A percentile compares a stretch with the other conserved stretches of the same genome.
These are phyloP conservation scores for Cryptus viduatorius DNA, from an alignment of 2,888 invertebrate genomes.

Conservation along the genomic window DNA sequence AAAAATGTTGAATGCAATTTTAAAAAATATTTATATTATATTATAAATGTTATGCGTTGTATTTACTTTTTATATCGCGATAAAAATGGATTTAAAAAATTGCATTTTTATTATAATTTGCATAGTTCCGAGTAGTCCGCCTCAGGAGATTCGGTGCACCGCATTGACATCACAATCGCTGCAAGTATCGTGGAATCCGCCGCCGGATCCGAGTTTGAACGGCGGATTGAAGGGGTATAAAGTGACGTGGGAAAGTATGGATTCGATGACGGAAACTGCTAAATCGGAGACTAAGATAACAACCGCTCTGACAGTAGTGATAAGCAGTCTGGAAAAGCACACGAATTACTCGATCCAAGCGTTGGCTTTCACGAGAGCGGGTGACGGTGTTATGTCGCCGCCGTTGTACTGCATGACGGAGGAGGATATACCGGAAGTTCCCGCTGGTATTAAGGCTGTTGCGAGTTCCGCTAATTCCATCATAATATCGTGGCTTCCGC, in stretches of 20 bases:
- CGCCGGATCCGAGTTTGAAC: conserved; percentile 92
- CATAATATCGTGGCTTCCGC: conserved; percentile 95
- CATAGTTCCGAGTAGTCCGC: conserved; percentile 94
- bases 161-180: conserved; percentile 94
- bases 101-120: background rate
- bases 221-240: conserved; percentile 94
- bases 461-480: conserved; percentile 94
- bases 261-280: conserved; percentile 79
- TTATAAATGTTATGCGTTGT: background rate
- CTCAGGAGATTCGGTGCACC: conserved; percentile 93
- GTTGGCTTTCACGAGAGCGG: conserved; percentile 94
- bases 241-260: conserved; percentile 87
- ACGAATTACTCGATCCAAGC: conserved; percentile 97
- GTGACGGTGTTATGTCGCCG: conserved; percentile 94
- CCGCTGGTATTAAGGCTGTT: conserved; percentile 96
- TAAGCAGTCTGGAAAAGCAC: conserved; percentile 92
- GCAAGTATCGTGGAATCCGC: conserved; percentile 94
- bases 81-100: background rate
- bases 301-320: conserved; percentile 89
- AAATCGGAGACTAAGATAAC: conserved; percentile 88
- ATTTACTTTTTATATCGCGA: background rate
- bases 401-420: conserved; percentile 95
- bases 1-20: too few relatives aligned
- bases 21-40: too few relatives aligned
- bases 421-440: conserved; percentile 96